Conservation (phyloP, 2,113 vertebrate genomes). For the Ondatra zibethicus region DNA sequence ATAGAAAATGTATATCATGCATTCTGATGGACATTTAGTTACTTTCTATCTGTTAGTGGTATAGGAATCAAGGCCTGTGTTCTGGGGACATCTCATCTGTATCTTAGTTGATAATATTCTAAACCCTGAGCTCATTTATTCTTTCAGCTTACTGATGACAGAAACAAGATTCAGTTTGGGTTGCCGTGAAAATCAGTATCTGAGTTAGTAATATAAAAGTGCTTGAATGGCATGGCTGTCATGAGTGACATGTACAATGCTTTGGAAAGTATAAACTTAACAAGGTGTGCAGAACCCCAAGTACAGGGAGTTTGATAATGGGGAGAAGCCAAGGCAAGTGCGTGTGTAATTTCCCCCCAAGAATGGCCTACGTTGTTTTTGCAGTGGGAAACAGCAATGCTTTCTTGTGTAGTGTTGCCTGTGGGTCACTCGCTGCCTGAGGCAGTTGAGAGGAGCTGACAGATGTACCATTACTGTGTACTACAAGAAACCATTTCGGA, state of each 20-base stretch:
- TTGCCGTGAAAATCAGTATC: slow-evolving; percentile 12
- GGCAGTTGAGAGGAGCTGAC: slow-evolving; percentile 45
- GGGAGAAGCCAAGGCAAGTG: slow-evolving; percentile 6
- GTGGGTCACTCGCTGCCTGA: slow-evolving; percentile 24
- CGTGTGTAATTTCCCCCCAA: not conserved
- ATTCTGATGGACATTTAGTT: not conserved
- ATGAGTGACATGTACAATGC: not conserved
- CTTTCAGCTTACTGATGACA: not conserved
- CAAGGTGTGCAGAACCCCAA: not conserved
- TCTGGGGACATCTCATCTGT: not conserved
- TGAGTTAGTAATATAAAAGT: not conserved
- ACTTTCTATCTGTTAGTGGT: not conserved
- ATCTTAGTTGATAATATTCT: not conserved
- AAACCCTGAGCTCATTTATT: not conserved
- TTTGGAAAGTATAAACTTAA: not conserved
- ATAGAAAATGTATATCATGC: not conserved
- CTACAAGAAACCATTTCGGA: slow-evolving; percentile 45
- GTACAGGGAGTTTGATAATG: not conserved
- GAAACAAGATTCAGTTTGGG: not conserved
- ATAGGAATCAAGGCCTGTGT: not conserved
- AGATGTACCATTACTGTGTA: slow-evolving; percentile 13
- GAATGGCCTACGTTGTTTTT: slow-evolving; percentile 5
- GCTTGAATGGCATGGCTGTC: not conserved
- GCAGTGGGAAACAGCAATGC: not conserved
- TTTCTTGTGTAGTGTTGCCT: not conserved